Conservation (phyloP, 2,797 vertebrate species). For the Setipinna tenuifilis region DNA sequence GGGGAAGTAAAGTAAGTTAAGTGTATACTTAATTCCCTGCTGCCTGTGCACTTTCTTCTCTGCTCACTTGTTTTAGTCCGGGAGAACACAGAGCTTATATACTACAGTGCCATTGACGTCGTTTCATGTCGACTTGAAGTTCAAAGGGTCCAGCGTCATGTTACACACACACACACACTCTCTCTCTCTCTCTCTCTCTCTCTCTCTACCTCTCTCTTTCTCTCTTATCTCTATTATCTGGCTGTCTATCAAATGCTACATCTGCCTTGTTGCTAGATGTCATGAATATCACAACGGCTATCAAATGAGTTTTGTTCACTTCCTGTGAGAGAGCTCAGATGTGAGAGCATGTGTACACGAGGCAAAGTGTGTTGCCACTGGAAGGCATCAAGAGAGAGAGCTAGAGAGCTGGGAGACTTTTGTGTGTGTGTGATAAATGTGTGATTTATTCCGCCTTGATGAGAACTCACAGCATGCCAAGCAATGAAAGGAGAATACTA, state of each 20-base stretch:
- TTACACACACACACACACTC: no score
- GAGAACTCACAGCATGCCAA: neutral
- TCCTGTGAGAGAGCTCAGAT: neutral
- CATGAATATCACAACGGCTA: neutral
- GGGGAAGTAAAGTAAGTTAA: no score
- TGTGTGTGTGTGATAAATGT: neutral
- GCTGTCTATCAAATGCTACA: neutral
- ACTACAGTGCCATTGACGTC: neutral
- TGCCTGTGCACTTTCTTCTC: neutral
- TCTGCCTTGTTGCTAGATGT: neutral
- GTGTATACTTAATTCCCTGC: no score
- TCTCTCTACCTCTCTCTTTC: neutral
- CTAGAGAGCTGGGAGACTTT: neutral
- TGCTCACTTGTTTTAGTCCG: neutral
- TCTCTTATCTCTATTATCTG: neutral
- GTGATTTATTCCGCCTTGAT: conserved; percentile 14
- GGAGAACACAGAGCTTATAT: neutral
- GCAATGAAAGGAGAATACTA: neutral
- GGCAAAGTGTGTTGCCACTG: neutral
- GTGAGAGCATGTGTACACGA: neutral
- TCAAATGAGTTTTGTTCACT: neutral
- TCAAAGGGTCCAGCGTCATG: neutral
- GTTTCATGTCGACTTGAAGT: neutral
- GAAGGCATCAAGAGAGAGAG: neutral
- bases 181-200: neutral